Percentiles rank a stretch among this genome's conserved stretches.
Conservation (phyloP, 2,888 invertebrate species). For the Catocala fraxini region DNA sequence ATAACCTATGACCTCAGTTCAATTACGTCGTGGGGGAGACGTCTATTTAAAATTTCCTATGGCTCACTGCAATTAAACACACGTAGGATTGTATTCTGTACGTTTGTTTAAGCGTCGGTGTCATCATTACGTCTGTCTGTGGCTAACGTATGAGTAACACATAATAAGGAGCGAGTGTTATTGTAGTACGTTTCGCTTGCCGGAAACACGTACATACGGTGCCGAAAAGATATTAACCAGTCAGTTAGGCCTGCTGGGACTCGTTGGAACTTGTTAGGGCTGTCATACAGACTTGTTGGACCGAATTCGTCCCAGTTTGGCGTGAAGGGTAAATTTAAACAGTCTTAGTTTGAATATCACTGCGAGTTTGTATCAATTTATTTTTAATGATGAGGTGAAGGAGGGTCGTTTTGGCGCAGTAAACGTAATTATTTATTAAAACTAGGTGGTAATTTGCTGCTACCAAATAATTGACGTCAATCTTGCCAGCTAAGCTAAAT, state of each 20-base stretch:
- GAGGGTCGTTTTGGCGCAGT: no score
- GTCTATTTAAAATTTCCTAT: no score
- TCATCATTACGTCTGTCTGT: conserved; percentile 13
- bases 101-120: conserved; percentile 6
- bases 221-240: conserved; percentile 56
- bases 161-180: conserved; percentile 44
- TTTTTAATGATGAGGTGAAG: no score
- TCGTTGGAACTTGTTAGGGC: conserved; percentile 28
- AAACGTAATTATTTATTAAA: no score
- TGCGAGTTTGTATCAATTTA: no score
- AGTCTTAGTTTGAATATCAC: no score
- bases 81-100: conserved; percentile 3
- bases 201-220: conserved; percentile 59
- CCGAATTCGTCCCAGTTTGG: conserved; percentile 12
- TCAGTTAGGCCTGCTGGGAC: conserved; percentile 36
- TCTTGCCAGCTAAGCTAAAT: no score
- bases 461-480: no score
- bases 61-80: no score
- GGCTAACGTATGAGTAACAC: conserved; percentile 26
- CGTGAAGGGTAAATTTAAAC: neutral
- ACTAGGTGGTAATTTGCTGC: no score
- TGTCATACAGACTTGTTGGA: conserved; percentile 6
- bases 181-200: conserved; percentile 47
- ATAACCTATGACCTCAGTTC: no score
- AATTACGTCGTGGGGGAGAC: no score